Evolutionary conservation across 2,797 vertebrate genomes (phyloP), one percentile per base, ranked within the genome.

Genomic region (Chloroceryle amazona): DNA sequence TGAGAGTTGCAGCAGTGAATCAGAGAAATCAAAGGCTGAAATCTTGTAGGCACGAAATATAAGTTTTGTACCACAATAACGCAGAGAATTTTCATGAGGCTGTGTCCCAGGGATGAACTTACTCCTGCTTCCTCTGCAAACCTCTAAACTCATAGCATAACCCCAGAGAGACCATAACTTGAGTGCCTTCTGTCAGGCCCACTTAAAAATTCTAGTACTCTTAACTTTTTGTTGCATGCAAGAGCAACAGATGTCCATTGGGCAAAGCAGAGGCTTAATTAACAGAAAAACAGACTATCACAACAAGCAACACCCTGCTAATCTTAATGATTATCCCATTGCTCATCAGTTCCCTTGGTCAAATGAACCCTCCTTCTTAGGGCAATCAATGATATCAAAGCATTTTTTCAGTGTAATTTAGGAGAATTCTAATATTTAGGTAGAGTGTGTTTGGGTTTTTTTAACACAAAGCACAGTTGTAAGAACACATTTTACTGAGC

Each of bases 391-490:
- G 44, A 25, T 55, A 51, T 11, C 13, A 35, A 49, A 66, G 19
- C 3, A 13, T 3, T 55, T 62, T 39, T 2, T 70, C 6, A 1
- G 2, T 25, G 1, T 52, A 25, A 39, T 49, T 63, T 73, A 68
- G 31, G 41, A 60, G 47, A 55, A 37, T 63, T 25, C 4, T 20
- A 29, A 28, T 29, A 75, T 55, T 73, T 35, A 83, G 3, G 2
- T 66, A 16, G 6, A 52, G 1, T 20, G 3, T 16, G 0, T 0
- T 1, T 33, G 23, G 28, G 12, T 20, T 66, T 25, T 49, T 61
- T 42, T 21, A 39, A 31, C 17, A 33, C 4, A 46, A 65, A 17
- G 2, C 3, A 37, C 9, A 47, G 8, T 70, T 63, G 5, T 47
- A 25, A 21, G 11, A 76, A 39, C 5, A 11, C 0, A 26, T 63